A percentile compares a stretch with the other conserved stretches of the same genome.
Evolutionary conservation across 2,888 invertebrate species (phyloP).

Genomic region (Lapara coniferarum): DNA sequence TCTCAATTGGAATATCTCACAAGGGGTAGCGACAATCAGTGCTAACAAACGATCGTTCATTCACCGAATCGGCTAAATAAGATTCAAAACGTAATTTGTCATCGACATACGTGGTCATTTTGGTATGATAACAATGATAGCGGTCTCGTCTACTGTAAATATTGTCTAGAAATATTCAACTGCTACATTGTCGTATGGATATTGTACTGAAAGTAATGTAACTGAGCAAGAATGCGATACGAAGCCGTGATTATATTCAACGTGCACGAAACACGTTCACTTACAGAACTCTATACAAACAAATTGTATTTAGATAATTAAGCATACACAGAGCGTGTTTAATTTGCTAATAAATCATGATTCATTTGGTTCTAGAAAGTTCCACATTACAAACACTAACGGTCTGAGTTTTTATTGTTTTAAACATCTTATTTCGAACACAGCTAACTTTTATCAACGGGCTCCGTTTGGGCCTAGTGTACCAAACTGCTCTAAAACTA

Average conservation of each 20-base stretch:
- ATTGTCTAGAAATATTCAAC: conserved; percentile 32
- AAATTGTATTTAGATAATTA: conserved; percentile 22
- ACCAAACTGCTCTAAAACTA: background rate
- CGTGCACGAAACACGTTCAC: conserved; percentile 18
- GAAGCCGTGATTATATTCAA: conserved; percentile 5
- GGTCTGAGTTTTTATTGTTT: background rate
- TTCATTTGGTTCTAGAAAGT: conserved; percentile 12
- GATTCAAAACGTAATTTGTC: conserved; percentile 52
- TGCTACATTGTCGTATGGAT: conserved; percentile 17
- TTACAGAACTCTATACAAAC: conserved; percentile 23
- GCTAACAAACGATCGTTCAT: conserved; percentile 50
- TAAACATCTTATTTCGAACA: background rate
- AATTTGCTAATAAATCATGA: conserved; percentile 10
- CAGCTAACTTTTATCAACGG: background rate
- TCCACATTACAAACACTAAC: background rate
- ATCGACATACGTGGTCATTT: conserved; percentile 42
- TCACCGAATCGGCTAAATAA: conserved; percentile 50
- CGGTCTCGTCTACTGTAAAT: conserved; percentile 39
- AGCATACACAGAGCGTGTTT: conserved; percentile 4
- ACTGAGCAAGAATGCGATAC: conserved; percentile 18
- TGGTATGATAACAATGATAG: conserved; percentile 33
- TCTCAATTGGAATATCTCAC: conserved; percentile 21
- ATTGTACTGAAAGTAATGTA: background rate
- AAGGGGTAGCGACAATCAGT: conserved; percentile 42
- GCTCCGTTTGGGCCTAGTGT: too few relatives aligned